Evolutionary conservation across 2,888 invertebrate genomes (phyloP).

Genomic region (Corythucha ciliata): DNA sequence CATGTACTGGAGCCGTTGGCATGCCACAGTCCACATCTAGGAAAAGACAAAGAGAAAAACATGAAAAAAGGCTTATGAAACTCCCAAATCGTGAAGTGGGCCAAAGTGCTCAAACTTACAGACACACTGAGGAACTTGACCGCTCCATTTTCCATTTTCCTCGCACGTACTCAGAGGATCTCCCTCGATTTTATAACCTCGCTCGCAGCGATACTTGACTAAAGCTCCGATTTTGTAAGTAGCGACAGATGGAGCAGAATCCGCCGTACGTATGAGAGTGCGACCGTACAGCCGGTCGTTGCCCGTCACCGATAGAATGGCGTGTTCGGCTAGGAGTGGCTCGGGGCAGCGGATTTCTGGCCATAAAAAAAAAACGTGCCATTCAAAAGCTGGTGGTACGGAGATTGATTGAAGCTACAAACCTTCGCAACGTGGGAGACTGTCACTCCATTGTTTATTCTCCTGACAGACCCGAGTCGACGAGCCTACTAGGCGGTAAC

Average conservation of each 20-base stretch:
- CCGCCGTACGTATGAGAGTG: constrained; percentile 66
- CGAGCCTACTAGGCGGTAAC: constrained; percentile 69
- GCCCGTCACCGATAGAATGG: constrained; percentile 78
- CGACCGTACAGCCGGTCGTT: constrained; percentile 84
- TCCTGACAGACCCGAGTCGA: constrained; percentile 61
- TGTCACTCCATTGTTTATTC: constrained; percentile 72
- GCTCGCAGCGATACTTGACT: constrained; percentile 73
- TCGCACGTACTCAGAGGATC: constrained; percentile 77
- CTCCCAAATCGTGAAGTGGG: too few relatives aligned
- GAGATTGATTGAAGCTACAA: constrained; percentile 33
- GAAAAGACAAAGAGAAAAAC: too few relatives aligned
- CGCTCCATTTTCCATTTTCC: constrained; percentile 78
- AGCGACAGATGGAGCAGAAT: constrained; percentile 54
- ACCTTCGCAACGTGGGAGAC: constrained; percentile 80
- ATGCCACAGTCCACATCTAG: constrained; percentile 80
- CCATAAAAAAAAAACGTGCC: too few relatives aligned
- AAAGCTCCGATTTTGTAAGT: constrained; percentile 79
- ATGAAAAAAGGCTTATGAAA: too few relatives aligned
- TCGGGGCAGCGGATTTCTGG: constrained; percentile 80
- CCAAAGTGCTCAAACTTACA: constrained; percentile 68
- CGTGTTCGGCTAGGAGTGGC: constrained; percentile 71
- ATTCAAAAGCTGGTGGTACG: too few relatives aligned
- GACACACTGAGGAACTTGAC: constrained; percentile 69
- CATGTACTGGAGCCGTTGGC: constrained; percentile 61
- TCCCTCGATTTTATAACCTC: constrained; percentile 79